A percentile compares a stretch with the other conserved stretches of the same genome.
These are phyloP conservation scores for Cyanistes caeruleus DNA, from an alignment of 2,113 vertebrate genomes.

Conservation along the genomic window DNA sequence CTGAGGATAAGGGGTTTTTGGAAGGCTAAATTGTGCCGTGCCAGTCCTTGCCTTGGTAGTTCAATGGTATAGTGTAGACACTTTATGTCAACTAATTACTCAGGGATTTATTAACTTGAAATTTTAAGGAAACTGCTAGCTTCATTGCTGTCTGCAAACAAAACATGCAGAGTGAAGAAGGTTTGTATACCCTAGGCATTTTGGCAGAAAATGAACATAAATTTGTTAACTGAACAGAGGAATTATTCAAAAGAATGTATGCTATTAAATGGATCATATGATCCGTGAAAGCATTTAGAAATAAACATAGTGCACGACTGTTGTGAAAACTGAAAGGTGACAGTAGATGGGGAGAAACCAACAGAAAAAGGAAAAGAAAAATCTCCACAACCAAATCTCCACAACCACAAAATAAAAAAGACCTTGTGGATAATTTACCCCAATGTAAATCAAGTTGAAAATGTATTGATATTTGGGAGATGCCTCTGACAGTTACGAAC, in stretches of 20 bases:
- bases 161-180: background rate
- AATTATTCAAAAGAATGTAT: background rate
- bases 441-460: background rate
- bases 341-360: background rate
- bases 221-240: background rate
- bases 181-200: background rate
- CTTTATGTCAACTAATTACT: background rate
- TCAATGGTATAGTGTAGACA: background rate
- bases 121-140: background rate
- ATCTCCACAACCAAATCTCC: background rate
- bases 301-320: background rate
- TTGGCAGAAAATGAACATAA: background rate
- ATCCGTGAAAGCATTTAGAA: background rate
- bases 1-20: background rate
- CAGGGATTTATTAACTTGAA: background rate
- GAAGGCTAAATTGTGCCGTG: background rate
- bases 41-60: background rate
- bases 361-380: background rate
- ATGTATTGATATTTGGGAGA: slow-evolving; percentile 5
- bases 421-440: background rate
- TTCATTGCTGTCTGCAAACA: background rate
- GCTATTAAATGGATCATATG: background rate
- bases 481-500: slow-evolving; percentile 11
- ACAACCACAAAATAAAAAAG: background rate
- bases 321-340: background rate